Percentiles rank a stretch among this genome's conserved stretches.
Evolutionary conservation across 2,797 vertebrate genomes (phyloP).

Genomic region (Trachops cirrhosus): DNA sequence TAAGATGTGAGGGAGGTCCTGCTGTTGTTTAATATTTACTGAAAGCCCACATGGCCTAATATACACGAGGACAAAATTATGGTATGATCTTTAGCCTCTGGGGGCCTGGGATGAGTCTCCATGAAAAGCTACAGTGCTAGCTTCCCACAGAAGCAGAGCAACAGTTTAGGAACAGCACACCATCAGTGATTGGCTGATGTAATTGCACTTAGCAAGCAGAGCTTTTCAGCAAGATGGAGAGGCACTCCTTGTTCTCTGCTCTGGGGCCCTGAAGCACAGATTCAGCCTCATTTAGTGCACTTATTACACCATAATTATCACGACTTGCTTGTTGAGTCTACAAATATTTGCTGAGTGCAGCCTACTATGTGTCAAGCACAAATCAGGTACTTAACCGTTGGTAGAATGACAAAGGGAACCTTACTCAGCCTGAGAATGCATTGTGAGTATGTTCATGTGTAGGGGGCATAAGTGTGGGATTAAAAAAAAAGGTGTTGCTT

Average conservation of each 20-base stretch:
- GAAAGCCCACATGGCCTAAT: slow-evolving; percentile 46
- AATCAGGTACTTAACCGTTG: slow-evolving; percentile 20
- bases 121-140: slow-evolving; percentile 58
- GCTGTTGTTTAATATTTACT: slow-evolving; percentile 42
- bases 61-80: slow-evolving; percentile 32
- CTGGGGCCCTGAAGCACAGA: slow-evolving; percentile 6
- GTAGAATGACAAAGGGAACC: slow-evolving; percentile 44
- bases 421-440: slow-evolving; percentile 51
- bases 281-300: background rate
- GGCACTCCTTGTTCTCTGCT: slow-evolving; percentile 28
- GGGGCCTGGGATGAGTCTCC: slow-evolving; percentile 50
- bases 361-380: slow-evolving; percentile 50
- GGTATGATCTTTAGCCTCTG: slow-evolving; percentile 44
- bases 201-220: slow-evolving; percentile 44
- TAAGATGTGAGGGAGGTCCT: background rate
- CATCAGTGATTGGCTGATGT: slow-evolving; percentile 51
- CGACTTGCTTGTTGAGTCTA: slow-evolving; percentile 30
- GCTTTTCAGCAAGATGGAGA: slow-evolving; percentile 53
- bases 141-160: slow-evolving; percentile 65
- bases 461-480: slow-evolving; percentile 70
- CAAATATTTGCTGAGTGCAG: background rate
- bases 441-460: slow-evolving; percentile 57
- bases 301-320: slow-evolving; percentile 22
- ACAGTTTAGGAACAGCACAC: slow-evolving; percentile 44
- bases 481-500: slow-evolving; percentile 75